These are phyloP conservation scores for Macrochelys suwanniensis DNA, from an alignment of 2,797 vertebrate genomes.

Conservation along the genomic window DNA sequence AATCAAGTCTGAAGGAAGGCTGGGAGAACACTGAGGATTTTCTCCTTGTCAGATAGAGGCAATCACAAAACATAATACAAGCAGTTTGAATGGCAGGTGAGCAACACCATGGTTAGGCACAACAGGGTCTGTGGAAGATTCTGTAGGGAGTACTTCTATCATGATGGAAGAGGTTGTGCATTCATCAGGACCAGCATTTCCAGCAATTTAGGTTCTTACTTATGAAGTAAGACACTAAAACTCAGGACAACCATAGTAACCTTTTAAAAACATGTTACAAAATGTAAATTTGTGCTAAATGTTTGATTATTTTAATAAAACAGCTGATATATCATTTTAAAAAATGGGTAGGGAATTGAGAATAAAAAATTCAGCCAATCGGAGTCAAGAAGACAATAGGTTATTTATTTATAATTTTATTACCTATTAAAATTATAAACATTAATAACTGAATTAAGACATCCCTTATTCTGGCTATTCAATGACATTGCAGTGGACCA, in stretches of 20 bases:
- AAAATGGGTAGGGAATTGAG: neutral
- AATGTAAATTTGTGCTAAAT: neutral
- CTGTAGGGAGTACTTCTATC: no score
- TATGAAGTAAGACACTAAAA: neutral
- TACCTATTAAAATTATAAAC: no score
- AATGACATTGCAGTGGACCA: neutral
- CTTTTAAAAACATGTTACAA: neutral
- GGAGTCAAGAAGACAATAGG: neutral
- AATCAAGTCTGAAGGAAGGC: neutral
- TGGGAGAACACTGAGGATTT: neutral
- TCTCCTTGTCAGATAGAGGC: neutral
- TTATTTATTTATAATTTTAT: neutral
- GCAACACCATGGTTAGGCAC: neutral
- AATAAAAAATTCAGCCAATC: neutral
- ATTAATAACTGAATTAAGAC: neutral
- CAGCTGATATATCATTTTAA: neutral
- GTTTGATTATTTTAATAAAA: neutral
- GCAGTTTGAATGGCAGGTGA: neutral
- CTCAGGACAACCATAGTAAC: neutral
- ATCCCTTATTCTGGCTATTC: neutral
- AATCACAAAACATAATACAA: neutral
- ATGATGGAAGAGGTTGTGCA: no score
- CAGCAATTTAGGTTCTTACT: neutral
- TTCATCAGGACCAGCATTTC: neutral
- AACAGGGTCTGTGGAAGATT: neutral